Evolutionary conservation across 2,113 vertebrate species (phyloP).

Genomic region (Dolichallabes microphthalmus): DNA sequence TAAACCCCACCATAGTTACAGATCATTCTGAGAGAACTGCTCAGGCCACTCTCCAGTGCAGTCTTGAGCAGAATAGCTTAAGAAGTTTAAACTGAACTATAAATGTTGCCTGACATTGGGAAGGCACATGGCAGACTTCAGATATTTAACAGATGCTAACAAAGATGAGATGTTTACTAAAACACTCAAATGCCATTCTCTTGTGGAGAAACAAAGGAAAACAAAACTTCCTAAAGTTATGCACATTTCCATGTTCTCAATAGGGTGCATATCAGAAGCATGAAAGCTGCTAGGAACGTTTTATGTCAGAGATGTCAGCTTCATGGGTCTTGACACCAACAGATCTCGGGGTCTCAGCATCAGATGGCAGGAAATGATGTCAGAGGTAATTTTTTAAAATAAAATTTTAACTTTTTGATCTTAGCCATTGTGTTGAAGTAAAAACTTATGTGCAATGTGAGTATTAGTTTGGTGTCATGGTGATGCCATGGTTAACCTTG

Average conservation of each 20-base stretch:
- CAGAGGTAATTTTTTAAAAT: not conserved
- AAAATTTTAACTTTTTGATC: not conserved
- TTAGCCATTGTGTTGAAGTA: not conserved
- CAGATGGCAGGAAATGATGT: not conserved
- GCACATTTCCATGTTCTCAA: conserved; percentile 9
- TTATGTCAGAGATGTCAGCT: not conserved
- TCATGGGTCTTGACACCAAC: conserved; percentile 7
- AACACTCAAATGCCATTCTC: not conserved
- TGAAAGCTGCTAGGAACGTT: conserved; percentile 7
- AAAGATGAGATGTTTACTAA: not conserved
- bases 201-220: not conserved
- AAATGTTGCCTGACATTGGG: not conserved
- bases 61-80: not conserved
- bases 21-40: not conserved
- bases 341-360: not conserved
- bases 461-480: not conserved
- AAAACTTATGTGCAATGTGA: not conserved
- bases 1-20: not conserved
- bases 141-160: not conserved
- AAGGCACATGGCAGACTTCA: not conserved
- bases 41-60: not conserved
- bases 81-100: conserved; percentile 14
- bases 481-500: not conserved
- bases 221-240: not conserved
- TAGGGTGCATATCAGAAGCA: not conserved